Conservation (phyloP, 1,140 invertebrate species). For the Piezodorus guildinii region DNA sequence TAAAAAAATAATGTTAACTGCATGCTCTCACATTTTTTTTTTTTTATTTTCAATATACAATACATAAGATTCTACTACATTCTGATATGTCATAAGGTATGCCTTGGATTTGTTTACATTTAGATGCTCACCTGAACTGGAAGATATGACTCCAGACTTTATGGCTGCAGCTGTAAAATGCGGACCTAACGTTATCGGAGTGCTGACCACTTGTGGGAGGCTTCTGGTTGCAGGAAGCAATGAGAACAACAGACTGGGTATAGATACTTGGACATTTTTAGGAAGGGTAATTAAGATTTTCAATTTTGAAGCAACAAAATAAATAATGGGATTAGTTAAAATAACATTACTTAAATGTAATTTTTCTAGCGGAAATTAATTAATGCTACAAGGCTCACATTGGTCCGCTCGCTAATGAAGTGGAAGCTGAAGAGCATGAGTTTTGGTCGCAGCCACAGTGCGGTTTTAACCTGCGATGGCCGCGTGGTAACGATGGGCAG, state of each 20-base stretch:
- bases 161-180: conserved; percentile 44
- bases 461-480: conserved; percentile 51
- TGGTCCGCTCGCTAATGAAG: conserved; percentile 22
- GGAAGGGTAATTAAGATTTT: conserved; percentile 14
- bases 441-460: conserved; percentile 45
- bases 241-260: conserved; percentile 53
- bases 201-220: conserved; percentile 51
- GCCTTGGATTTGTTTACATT: conserved; percentile 10
- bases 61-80: no score
- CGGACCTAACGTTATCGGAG: conserved; percentile 50
- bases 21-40: no score
- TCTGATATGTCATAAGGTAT: no score
- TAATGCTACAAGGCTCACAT: conserved; percentile 16
- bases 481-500: conserved; percentile 52
- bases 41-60: no score
- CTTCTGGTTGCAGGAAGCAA: conserved; percentile 57
- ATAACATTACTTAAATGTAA: background rate
- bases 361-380: background rate
- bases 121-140: conserved; percentile 39
- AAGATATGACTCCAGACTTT: conserved; percentile 39
- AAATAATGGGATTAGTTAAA: background rate
- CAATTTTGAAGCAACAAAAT: background rate
- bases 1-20: no score
- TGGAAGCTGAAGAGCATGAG: conserved; percentile 40
- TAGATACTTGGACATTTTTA: conserved; percentile 31